A percentile compares a stretch with the other conserved stretches of the same genome.
Evolutionary conservation across 2,113 vertebrate genomes (phyloP).

Genomic region (Corythornis cristatus): DNA sequence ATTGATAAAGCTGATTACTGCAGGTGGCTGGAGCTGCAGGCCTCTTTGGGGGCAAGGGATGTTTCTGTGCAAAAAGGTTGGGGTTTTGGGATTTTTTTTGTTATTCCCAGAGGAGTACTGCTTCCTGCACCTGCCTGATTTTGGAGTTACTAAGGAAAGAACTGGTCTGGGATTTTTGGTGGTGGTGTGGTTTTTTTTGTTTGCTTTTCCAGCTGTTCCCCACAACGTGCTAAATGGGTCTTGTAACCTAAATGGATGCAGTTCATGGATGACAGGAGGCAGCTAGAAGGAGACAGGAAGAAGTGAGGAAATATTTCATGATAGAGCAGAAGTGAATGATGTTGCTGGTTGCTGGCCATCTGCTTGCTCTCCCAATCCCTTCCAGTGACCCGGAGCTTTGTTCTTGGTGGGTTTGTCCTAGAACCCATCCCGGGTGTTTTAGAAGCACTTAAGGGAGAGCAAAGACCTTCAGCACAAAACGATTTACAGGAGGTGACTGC

Average conservation of each 20-base stretch:
- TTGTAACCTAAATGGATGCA: background rate
- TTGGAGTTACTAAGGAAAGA: background rate
- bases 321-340: background rate
- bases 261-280: background rate
- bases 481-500: background rate
- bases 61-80: background rate
- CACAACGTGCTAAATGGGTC: background rate
- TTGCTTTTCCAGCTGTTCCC: background rate
- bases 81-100: too few relatives aligned
- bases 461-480: background rate
- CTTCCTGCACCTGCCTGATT: background rate
- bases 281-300: background rate
- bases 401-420: background rate
- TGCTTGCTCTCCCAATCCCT: background rate
- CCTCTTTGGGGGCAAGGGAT: background rate
- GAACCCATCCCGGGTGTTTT: fast-evolving
- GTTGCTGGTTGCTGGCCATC: background rate
- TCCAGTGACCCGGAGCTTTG: conserved; percentile 20
- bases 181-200: background rate
- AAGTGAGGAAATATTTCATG: background rate
- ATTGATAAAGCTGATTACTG: background rate
- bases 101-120: background rate
- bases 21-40: background rate
- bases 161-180: background rate
- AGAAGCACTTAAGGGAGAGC: background rate